These are phyloP conservation scores for Actias luna DNA, from an alignment of 2,888 invertebrate genomes.

Conservation along the genomic window DNA sequence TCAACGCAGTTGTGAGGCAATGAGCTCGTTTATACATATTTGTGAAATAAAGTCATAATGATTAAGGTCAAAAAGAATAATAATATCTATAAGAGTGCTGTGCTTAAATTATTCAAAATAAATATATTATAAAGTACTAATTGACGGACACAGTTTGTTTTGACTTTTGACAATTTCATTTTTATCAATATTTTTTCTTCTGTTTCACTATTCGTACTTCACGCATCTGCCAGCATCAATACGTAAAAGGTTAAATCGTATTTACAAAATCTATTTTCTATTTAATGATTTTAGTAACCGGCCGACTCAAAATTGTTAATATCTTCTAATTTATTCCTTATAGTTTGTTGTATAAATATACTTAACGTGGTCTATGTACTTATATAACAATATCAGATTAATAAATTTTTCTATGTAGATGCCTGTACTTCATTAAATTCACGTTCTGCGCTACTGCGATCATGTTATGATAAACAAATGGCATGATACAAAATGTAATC, in stretches of 20 bases:
- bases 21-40: conserved; percentile 65
- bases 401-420: too few relatives aligned
- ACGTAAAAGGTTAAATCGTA: too few relatives aligned
- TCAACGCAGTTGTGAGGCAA: conserved; percentile 56
- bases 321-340: too few relatives aligned
- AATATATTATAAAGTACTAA: conserved; percentile 26
- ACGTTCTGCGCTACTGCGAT: too few relatives aligned
- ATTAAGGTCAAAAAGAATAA: conserved; percentile 23
- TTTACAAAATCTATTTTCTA: not conserved
- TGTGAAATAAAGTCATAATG: conserved; percentile 53
- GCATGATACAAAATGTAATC: too few relatives aligned
- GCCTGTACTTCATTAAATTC: too few relatives aligned
- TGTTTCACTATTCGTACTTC: not conserved
- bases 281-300: not conserved
- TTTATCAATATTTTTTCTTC: not conserved
- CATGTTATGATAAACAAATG: too few relatives aligned
- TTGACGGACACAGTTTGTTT: conserved; percentile 33
- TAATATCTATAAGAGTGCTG: not conserved
- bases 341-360: too few relatives aligned
- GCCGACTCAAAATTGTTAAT: not conserved
- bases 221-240: not conserved
- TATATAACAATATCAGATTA: too few relatives aligned
- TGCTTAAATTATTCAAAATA: conserved; percentile 26
- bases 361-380: too few relatives aligned
- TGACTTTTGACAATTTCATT: conserved; percentile 8